Evolutionary conservation across 23 tunicate genomes (phyloP).

Genomic region (Styela plicata): DNA sequence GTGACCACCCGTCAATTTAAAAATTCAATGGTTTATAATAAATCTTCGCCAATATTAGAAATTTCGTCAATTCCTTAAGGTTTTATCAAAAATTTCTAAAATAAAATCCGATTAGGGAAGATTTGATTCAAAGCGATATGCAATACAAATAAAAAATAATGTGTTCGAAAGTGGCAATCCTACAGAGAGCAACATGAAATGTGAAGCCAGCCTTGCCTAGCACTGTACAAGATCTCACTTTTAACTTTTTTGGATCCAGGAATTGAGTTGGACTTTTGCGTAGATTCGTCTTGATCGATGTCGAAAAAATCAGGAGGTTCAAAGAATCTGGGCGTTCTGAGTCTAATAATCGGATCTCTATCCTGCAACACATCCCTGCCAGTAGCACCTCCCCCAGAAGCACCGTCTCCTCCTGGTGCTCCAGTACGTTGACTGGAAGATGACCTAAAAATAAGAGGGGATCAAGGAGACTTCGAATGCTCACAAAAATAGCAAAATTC

Average conservation of each 20-base stretch:
- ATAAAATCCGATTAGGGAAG: too few species aligned
- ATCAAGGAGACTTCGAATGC: neutral
- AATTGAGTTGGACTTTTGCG: neutral
- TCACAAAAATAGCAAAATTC: neutral
- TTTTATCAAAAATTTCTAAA: too few species aligned
- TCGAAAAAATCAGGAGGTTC: neutral
- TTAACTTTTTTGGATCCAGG: neutral
- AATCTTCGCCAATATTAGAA: too few species aligned
- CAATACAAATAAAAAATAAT: too few species aligned
- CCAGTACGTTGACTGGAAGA: neutral
- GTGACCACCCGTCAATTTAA: too few species aligned
- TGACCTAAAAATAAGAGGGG: neutral
- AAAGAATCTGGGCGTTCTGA: constrained; percentile 16
- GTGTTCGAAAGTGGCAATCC: too few species aligned
- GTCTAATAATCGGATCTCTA: constrained; percentile 25
- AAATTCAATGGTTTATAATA: too few species aligned
- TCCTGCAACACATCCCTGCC: constrained; percentile 5
- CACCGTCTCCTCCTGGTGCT: constrained; percentile 9
- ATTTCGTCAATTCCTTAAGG: too few species aligned
- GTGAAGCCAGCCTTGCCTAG: too few species aligned
- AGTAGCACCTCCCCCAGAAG: neutral
- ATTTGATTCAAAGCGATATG: too few species aligned
- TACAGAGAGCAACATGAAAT: too few species aligned
- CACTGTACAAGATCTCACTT: neutral
- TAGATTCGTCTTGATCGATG: constrained; percentile 4